These are phyloP conservation scores for Oscheius onirici DNA, from an alignment of 2,888 invertebrate genomes.

Conservation along the genomic window DNA sequence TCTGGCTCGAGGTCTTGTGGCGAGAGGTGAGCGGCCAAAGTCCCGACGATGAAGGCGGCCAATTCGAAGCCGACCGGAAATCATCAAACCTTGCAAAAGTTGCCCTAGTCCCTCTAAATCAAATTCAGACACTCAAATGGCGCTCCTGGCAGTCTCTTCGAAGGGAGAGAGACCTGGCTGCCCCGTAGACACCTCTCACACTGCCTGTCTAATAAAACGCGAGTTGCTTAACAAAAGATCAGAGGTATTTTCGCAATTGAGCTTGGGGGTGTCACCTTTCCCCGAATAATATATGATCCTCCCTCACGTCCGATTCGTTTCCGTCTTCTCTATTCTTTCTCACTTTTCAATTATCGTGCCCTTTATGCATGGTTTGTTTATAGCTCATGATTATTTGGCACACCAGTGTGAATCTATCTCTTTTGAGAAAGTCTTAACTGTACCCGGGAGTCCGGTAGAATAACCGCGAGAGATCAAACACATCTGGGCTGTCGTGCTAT, in stretches of 20 bases:
- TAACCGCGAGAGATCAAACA: constrained; percentile 31
- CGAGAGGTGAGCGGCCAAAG: neutral
- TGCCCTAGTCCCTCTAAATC: constrained; percentile 30
- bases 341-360: too few species aligned
- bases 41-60: constrained; percentile 18
- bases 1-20: too few species aligned
- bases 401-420: too few species aligned
- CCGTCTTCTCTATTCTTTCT: too few species aligned
- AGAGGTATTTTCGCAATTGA: too few species aligned
- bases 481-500: constrained; percentile 31
- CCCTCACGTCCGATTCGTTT: neutral
- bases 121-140: constrained; percentile 31
- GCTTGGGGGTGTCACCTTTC: neutral
- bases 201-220: constrained; percentile 12
- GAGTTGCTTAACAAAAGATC: too few species aligned
- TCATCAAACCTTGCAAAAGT: constrained; percentile 34
- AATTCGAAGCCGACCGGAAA: constrained; percentile 30
- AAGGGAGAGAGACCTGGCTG: neutral
- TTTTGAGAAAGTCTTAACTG: too few species aligned
- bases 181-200: constrained; percentile 15
- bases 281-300: neutral
- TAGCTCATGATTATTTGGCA: too few species aligned
- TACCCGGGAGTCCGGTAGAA: constrained; percentile 11
- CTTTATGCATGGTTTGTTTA: too few species aligned
- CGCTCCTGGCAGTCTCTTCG: constrained; percentile 23